These are phyloP conservation scores for Thunnus thynnus DNA, from an alignment of 2,113 vertebrate genomes.

Conservation along the genomic window DNA sequence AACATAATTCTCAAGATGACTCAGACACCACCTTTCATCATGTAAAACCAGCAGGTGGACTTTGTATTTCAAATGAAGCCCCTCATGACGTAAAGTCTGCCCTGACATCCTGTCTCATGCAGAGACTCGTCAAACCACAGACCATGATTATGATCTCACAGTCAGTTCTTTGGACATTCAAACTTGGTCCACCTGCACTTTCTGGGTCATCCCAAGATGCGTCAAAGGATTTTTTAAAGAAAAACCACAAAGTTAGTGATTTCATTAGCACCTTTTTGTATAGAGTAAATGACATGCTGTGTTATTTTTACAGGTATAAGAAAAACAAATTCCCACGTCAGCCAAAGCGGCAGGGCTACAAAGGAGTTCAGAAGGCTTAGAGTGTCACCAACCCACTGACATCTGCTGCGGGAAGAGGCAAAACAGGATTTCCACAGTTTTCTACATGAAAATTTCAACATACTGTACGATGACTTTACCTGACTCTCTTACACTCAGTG, in stretches of 20 bases:
- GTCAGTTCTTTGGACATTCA: background rate
- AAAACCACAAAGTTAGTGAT: background rate
- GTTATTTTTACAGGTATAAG: slow-evolving; percentile 64
- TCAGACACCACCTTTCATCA: background rate
- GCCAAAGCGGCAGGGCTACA: slow-evolving; percentile 56
- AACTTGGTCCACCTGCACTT: background rate
- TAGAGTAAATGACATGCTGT: background rate
- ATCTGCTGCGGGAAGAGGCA: background rate
- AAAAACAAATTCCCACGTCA: slow-evolving; percentile 55
- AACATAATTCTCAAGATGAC: background rate
- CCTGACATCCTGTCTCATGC: slow-evolving; percentile 17
- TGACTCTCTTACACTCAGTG: background rate
- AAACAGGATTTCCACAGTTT: slow-evolving; percentile 22
- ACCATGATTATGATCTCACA: background rate
- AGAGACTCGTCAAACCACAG: slow-evolving; percentile 13
- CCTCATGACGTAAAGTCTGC: background rate
- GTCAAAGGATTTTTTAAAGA: background rate
- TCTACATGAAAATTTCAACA: slow-evolving; percentile 9
- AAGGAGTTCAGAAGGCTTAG: slow-evolving; percentile 54
- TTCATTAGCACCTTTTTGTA: background rate
- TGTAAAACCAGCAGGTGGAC: background rate
- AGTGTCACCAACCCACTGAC: background rate
- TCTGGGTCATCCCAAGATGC: background rate
- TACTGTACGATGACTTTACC: background rate
- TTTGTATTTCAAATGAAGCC: slow-evolving; percentile 5